Percentiles rank a stretch among this genome's conserved stretches.
These are phyloP conservation scores for Pterophyllum scalare DNA, from an alignment of 2,113 vertebrate species.

Conservation along the genomic window DNA sequence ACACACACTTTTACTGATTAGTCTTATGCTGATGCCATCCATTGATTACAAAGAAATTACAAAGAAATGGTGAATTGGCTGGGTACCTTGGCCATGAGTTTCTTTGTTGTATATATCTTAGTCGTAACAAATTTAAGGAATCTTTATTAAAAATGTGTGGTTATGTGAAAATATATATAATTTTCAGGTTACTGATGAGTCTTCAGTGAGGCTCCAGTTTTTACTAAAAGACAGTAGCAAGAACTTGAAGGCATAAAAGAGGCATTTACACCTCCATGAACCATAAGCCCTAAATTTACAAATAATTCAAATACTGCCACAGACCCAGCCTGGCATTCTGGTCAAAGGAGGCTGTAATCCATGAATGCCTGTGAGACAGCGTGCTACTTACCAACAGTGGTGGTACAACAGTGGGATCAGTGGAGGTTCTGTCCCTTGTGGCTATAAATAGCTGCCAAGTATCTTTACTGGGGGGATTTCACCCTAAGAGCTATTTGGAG, in stretches of 20 bases:
- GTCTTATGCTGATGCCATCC: neutral
- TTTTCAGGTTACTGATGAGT: neutral
- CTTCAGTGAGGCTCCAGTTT: neutral
- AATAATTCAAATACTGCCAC: constrained; percentile 12
- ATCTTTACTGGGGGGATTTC: constrained; percentile 68
- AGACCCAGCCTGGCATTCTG: constrained; percentile 3
- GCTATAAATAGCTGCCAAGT: constrained; percentile 66
- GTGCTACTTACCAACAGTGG: constrained; percentile 10
- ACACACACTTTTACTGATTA: neutral
- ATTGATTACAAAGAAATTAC: too few relatives aligned
- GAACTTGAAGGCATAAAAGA: neutral
- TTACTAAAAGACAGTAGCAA: neutral
- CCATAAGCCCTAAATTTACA: neutral
- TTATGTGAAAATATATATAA: neutral
- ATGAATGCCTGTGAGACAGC: constrained; percentile 2
- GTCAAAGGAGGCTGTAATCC: neutral
- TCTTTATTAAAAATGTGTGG: neutral
- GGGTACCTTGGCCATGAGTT: neutral
- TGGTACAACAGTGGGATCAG: constrained; percentile 47
- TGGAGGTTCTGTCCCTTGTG: constrained; percentile 49
- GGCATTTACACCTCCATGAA: neutral
- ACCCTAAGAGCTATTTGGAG: constrained; percentile 74
- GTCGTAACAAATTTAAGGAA: neutral
- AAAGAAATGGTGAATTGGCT: neutral
- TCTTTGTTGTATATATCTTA: neutral